phyloP scores from a whole-genome alignment of 2,888 invertebrate genomes.

The Drosophila bunnanda region DNA sequence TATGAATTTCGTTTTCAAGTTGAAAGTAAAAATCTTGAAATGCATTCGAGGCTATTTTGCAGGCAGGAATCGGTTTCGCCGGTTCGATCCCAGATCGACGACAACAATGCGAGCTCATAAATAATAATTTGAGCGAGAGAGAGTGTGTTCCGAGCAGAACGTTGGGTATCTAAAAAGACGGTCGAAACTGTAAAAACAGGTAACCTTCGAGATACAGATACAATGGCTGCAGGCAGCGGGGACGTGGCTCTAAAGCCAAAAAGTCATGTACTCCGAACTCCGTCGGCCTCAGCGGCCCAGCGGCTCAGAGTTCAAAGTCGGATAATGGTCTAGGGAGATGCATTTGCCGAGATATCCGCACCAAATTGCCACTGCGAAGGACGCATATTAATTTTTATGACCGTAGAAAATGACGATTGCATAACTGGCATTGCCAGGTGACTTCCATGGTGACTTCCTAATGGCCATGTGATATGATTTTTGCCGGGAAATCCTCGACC shows the following conservation, averaged over 20 bases:
- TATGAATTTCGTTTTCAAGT: conserved; percentile 64
- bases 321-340: conserved; percentile 44
- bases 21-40: conserved; percentile 72
- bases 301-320: conserved; percentile 51
- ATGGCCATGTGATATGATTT: conserved; percentile 58
- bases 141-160: conserved; percentile 29
- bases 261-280: conserved; percentile 61
- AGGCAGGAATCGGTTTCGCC: conserved; percentile 25
- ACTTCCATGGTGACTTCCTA: conserved; percentile 73
- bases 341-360: conserved; percentile 59
- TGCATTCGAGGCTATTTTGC: conserved; percentile 42
- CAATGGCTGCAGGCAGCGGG: conserved; percentile 43
- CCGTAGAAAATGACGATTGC: conserved; percentile 80
- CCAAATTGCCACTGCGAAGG: conserved; percentile 76
- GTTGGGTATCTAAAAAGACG: conserved; percentile 52
- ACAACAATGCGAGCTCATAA: conserved; percentile 80
- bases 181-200: conserved; percentile 74
- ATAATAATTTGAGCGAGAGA: conserved; percentile 70
- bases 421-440: conserved; percentile 70
- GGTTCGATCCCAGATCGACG: conserved; percentile 71
- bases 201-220: conserved; percentile 61
- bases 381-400: conserved; percentile 83
- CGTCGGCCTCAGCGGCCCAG: conserved; percentile 25
- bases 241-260: conserved; percentile 65
- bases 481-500: conserved; percentile 48